Percentiles rank a stretch among this genome's conserved stretches.
These are phyloP conservation scores for Drosophila grimshawi DNA, from an alignment of 1,140 invertebrate genomes.

Conservation along the genomic window DNA sequence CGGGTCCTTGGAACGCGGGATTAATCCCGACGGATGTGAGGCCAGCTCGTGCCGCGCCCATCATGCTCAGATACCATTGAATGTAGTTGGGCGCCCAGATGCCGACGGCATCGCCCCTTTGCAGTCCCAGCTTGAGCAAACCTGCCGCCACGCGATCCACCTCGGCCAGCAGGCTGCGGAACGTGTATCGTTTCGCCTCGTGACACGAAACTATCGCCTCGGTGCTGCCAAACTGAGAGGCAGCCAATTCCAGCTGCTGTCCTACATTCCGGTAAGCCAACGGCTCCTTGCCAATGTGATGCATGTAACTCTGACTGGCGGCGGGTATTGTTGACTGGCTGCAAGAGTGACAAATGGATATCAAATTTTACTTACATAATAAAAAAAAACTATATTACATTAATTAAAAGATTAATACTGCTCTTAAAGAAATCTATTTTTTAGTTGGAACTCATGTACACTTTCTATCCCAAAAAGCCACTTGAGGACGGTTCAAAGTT, in stretches of 20 bases:
- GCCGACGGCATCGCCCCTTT: slow-evolving; percentile 93
- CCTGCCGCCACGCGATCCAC: slow-evolving; percentile 93
- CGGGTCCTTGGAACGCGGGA: slow-evolving; percentile 91
- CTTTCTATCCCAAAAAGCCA: too few relatives aligned
- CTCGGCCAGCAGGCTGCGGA: slow-evolving; percentile 87
- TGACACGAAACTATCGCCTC: slow-evolving; percentile 87
- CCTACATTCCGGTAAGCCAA: slow-evolving; percentile 88
- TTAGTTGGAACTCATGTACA: background rate
- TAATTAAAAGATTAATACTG: too few relatives aligned
- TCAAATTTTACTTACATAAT: too few relatives aligned
- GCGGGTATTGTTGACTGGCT: slow-evolving; percentile 40
- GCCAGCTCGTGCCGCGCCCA: slow-evolving; percentile 93
- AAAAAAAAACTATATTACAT: too few relatives aligned
- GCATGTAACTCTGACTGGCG: slow-evolving; percentile 54
- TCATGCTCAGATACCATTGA: slow-evolving; percentile 92
- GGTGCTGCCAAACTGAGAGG: slow-evolving; percentile 86
- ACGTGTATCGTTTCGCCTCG: slow-evolving; percentile 88
- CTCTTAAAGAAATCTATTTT: background rate
- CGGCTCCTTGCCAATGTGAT: slow-evolving; percentile 86
- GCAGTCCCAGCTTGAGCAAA: slow-evolving; percentile 90
- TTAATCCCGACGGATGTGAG: slow-evolving; percentile 94
- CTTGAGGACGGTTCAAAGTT: too few relatives aligned
- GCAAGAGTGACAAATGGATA: background rate
- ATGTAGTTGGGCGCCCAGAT: slow-evolving; percentile 95
- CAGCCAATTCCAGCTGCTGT: slow-evolving; percentile 86